Evolutionary conservation across 2,888 invertebrate species (phyloP).

Genomic region (Synanthedon formicaeformis): DNA sequence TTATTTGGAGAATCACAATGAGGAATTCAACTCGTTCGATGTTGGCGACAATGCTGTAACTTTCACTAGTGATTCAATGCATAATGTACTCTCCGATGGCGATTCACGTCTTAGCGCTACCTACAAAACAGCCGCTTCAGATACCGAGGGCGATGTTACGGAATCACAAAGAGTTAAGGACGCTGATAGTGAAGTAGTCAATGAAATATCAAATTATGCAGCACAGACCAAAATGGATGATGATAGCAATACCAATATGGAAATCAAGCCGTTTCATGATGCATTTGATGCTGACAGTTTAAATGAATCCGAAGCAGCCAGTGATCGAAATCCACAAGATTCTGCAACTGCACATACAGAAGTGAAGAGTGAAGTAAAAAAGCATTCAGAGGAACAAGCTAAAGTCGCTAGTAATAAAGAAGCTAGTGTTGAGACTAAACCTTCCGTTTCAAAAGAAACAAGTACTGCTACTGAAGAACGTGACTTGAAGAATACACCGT

Average conservation of each 20-base stretch:
- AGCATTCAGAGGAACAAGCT: too few relatives aligned
- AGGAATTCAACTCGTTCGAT: conserved; percentile 51
- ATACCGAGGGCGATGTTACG: conserved; percentile 41
- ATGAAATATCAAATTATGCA: conserved; percentile 17
- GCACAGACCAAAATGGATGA: conserved; percentile 7
- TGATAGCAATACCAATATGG: conserved; percentile 4
- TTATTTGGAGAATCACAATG: conserved; percentile 52
- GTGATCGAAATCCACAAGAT: too few relatives aligned
- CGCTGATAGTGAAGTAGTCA: conserved; percentile 14
- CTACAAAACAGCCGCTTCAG: conserved; percentile 30
- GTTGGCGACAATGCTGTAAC: conserved; percentile 60
- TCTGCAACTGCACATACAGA: too few relatives aligned
- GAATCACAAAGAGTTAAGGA: conserved; percentile 30
- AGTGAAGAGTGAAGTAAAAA: too few relatives aligned
- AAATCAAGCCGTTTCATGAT: too few relatives aligned
- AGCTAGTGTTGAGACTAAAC: too few relatives aligned
- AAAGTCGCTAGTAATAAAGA: too few relatives aligned
- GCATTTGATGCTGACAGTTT: too few relatives aligned
- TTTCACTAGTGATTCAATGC: conserved; percentile 50
- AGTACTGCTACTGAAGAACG: too few relatives aligned
- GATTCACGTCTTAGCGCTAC: conserved; percentile 49
- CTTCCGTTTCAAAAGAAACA: too few relatives aligned
- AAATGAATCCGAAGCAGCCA: too few relatives aligned
- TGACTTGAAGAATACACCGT: too few relatives aligned
- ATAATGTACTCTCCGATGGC: conserved; percentile 47